phyloP scores from a whole-genome alignment of 2,113 vertebrate species.

The Pituophis catenifer region DNA sequence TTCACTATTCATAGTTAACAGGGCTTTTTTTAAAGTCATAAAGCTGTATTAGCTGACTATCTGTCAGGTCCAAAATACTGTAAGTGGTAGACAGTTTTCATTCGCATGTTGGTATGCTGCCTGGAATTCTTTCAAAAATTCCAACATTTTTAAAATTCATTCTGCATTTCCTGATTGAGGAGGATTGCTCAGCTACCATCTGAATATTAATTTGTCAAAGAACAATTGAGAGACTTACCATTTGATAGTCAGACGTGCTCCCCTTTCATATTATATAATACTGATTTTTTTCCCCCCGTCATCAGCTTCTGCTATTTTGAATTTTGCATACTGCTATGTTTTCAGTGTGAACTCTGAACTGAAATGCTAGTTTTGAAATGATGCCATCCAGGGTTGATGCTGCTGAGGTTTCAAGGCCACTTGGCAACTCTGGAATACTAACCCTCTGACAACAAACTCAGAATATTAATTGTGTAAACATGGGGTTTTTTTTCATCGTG shows the following conservation, averaged over 20 bases:
- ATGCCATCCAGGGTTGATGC: not conserved
- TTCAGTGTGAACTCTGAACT: not conserved
- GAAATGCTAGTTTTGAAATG: not conserved
- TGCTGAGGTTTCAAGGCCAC: constrained; percentile 6
- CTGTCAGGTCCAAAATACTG: constrained; percentile 4
- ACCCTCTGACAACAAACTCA: constrained; percentile 9
- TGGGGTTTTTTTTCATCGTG: not conserved
- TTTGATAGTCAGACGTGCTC: not conserved
- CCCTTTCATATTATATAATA: constrained; percentile 6
- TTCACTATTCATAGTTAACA: constrained; percentile 37
- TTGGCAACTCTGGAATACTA: constrained; percentile 3
- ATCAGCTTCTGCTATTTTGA: not conserved
- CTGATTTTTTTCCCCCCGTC: not conserved
- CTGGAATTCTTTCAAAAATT: constrained; percentile 4
- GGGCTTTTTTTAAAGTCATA: not conserved
- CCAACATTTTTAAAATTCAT: not conserved
- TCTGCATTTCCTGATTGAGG: not conserved
- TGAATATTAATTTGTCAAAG: not conserved
- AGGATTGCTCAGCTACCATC: not conserved
- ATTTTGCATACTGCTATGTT: not conserved
- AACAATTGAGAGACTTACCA: not conserved
- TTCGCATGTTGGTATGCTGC: not conserved
- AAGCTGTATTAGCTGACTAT: not conserved
- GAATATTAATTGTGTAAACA: constrained; percentile 32
- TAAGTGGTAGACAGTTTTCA: not conserved